Percentiles rank a stretch among this genome's conserved stretches.
Conservation (phyloP, 2,797 vertebrate genomes). For the Sebastes matsubarae region DNA sequence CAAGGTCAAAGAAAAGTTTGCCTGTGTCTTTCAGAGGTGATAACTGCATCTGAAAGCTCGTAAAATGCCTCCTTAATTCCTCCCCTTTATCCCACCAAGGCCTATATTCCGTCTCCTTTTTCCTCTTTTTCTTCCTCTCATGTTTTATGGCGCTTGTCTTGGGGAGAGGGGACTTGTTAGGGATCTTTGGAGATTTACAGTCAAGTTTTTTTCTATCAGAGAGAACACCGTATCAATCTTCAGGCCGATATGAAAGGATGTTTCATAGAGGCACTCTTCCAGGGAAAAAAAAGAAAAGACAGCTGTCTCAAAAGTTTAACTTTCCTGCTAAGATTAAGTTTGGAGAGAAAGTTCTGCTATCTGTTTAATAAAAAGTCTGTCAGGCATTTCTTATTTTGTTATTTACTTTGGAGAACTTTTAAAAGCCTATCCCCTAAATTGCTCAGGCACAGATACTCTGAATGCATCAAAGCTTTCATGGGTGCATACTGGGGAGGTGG, state of each 20-base stretch:
- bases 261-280: conserved; percentile 68
- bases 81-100: conserved; percentile 74
- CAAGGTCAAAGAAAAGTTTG: conserved; percentile 73
- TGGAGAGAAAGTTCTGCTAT: conserved; percentile 63
- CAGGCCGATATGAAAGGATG: conserved; percentile 70
- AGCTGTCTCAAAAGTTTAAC: conserved; percentile 68
- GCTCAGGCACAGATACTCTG: conserved; percentile 75
- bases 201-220: conserved; percentile 72
- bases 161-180: conserved; percentile 74
- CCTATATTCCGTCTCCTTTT: conserved; percentile 52
- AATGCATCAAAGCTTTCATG: conserved; percentile 81
- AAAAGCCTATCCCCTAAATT: conserved; percentile 76
- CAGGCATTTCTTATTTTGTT: conserved; percentile 71
- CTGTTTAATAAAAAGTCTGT: conserved; percentile 70
- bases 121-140: conserved; percentile 44
- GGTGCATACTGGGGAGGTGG: conserved; percentile 50
- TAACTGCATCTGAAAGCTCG: conserved; percentile 63
- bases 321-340: conserved; percentile 62
- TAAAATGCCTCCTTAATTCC: conserved; percentile 81
- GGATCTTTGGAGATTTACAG: conserved; percentile 82
- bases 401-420: conserved; percentile 78
- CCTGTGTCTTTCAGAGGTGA: conserved; percentile 68
- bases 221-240: conserved; percentile 72
- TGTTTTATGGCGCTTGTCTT: conserved; percentile 82
- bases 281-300: conserved; percentile 48